Conservation (phyloP, 2,888 invertebrate species). For the Pterostichus niger region DNA sequence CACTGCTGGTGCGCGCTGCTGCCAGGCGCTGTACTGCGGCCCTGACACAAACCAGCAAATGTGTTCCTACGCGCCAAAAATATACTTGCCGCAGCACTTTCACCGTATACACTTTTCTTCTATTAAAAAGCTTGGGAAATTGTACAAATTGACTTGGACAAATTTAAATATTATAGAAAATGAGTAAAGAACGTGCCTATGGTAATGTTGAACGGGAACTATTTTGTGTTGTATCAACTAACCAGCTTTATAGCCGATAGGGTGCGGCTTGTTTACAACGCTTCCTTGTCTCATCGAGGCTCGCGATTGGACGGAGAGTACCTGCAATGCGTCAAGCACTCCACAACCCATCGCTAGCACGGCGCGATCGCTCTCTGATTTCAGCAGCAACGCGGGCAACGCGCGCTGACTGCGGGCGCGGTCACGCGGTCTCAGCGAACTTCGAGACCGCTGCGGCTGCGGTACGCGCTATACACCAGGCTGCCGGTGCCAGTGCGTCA, state of each 20-base stretch:
- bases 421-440: constrained; percentile 69
- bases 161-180: constrained; percentile 32
- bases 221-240: constrained; percentile 82
- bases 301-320: constrained; percentile 89
- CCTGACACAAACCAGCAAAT: constrained; percentile 77
- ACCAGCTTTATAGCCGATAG: constrained; percentile 84
- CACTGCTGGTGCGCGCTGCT: constrained; percentile 74
- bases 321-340: constrained; percentile 91
- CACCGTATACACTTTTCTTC: constrained; percentile 78
- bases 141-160: constrained; percentile 1
- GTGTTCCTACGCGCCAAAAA: constrained; percentile 75
- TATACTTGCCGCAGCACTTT: constrained; percentile 70
- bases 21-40: constrained; percentile 77
- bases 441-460: constrained; percentile 70
- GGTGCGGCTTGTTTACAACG: constrained; percentile 87
- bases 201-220: constrained; percentile 80
- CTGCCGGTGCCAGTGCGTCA: constrained; percentile 71
- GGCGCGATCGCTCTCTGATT: constrained; percentile 71
- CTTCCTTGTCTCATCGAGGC: constrained; percentile 80
- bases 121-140: constrained; percentile 29
- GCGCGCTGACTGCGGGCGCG: constrained; percentile 69
- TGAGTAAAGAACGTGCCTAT: constrained; percentile 73
- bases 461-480: constrained; percentile 43
- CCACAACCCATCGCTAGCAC: constrained; percentile 74
- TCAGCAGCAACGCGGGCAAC: constrained; percentile 67